Base-by-base conservation (phyloP, 2,797 vertebrate genomes). In the Kryptopterus vitreolus region DNA sequence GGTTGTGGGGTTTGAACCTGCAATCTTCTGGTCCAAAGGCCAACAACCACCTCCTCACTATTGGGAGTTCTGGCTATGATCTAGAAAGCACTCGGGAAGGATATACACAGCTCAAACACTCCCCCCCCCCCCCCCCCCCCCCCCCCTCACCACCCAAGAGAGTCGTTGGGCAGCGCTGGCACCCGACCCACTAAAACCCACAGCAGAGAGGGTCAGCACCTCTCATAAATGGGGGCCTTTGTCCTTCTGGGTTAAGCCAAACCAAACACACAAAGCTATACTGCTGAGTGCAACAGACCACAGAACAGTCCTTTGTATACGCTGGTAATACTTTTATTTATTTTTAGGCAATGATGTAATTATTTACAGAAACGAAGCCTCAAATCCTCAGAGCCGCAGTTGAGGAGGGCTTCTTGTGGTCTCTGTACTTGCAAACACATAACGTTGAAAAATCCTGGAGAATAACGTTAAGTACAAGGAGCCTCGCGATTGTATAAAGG, bases 171-270 rank as follows among this genome's bases (percentile, higher is more conserved):
- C 15, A 53, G 31, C 33, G 43, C 57, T 53, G 29, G 43, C 69
- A 22, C n/a, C 33, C 26, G 11, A 53, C 48, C 65, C 83, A 83
- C 83, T n/a, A n/a, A 78, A 53, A 62, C 79, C 81, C 69, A 70
- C 76, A 81, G 84, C 29, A 69, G 35, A 65, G 63, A 79, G 70
- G n/a, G 57, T 35, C 59, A 76, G 66, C 63, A 43, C 62, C 57
- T 24, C 26, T 77, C 58, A 86, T 78, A 77, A 87, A 89, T n/a
- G 53, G 46, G 38, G 22, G 77, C 52, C 71, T 79, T 84, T 86
- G 84, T 86, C 35, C 80, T 66, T 71, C 55, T 3, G 76, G 26
- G 68, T 66, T 78, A 1, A 4, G 82, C 66, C 75, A 79, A 43
- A 43, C 12, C 58, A 66, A 82, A 80, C 43, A 66, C 26, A 71